Percentiles rank a stretch among this genome's conserved stretches.
Conservation (phyloP, 2,888 invertebrate genomes). For the Pristionchus entomophagus region DNA sequence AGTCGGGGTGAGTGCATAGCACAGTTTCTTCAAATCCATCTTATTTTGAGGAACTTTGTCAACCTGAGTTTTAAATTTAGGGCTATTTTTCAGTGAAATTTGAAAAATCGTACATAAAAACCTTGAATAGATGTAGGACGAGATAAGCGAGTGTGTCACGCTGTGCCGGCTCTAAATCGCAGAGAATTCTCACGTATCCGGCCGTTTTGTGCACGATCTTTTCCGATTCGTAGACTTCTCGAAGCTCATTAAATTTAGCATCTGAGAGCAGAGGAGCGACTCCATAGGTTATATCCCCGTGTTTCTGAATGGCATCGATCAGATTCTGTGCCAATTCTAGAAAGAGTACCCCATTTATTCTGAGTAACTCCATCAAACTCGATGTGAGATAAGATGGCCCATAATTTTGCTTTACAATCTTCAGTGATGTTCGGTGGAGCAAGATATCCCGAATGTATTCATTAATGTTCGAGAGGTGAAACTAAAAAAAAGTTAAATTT, state of each 20-base stretch:
- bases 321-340: not conserved
- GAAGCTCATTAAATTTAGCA: not conserved
- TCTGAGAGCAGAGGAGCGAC: not conserved
- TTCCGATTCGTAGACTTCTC: not conserved
- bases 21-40: not conserved
- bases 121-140: not conserved
- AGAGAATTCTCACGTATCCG: not conserved
- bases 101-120: not conserved
- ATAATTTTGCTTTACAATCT: no score
- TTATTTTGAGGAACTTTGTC: no score
- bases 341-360: not conserved
- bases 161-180: no score
- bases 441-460: not conserved
- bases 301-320: not conserved
- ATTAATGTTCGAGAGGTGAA: not conserved
- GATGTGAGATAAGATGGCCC: not conserved
- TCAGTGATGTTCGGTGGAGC: no score
- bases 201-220: not conserved
- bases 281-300: not conserved
- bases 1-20: not conserved
- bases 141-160: not conserved
- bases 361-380: not conserved
- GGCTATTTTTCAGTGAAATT: not conserved
- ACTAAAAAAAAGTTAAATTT: not conserved
- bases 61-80: no score